Conservation (phyloP, 1,140 invertebrate species). For the Heliconius nattereri region DNA sequence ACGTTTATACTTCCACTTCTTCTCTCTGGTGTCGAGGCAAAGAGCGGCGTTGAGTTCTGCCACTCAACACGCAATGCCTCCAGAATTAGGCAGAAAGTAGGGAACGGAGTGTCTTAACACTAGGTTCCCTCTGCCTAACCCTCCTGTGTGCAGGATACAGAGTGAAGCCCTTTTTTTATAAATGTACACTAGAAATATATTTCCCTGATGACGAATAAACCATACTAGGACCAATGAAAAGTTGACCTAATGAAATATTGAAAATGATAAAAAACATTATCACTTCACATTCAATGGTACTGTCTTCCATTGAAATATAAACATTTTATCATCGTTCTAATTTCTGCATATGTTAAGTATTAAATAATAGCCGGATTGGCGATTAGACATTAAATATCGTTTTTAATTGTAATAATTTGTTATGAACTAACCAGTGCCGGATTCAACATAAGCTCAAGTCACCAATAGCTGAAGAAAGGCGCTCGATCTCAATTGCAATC, state of each 20-base stretch:
- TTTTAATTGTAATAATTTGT: constrained; percentile 3
- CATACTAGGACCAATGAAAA: not conserved
- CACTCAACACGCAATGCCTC: too few relatives aligned
- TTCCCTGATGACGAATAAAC: not conserved
- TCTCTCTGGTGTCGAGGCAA: too few relatives aligned
- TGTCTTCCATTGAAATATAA: constrained; percentile 67
- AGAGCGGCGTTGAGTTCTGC: too few relatives aligned
- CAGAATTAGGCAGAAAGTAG: too few relatives aligned
- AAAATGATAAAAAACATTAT: not conserved
- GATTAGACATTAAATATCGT: constrained; percentile 4
- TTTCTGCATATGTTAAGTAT: constrained; percentile 19
- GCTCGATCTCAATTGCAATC: not conserved
- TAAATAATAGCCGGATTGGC: constrained; percentile 8
- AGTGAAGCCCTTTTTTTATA: not conserved
- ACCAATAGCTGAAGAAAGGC: not conserved
- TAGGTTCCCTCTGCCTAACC: too few relatives aligned
- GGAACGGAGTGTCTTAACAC: too few relatives aligned
- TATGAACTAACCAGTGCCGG: constrained; percentile 3
- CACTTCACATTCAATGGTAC: constrained; percentile 26
- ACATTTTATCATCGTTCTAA: constrained; percentile 29
- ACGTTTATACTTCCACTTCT: too few relatives aligned
- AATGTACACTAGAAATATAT: not conserved
- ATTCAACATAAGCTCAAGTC: not conserved
- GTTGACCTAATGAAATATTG: not conserved
- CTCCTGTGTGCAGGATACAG: too few relatives aligned